These are phyloP conservation scores for Tinamus major DNA, from an alignment of 2,797 vertebrate genomes.

Conservation along the genomic window DNA sequence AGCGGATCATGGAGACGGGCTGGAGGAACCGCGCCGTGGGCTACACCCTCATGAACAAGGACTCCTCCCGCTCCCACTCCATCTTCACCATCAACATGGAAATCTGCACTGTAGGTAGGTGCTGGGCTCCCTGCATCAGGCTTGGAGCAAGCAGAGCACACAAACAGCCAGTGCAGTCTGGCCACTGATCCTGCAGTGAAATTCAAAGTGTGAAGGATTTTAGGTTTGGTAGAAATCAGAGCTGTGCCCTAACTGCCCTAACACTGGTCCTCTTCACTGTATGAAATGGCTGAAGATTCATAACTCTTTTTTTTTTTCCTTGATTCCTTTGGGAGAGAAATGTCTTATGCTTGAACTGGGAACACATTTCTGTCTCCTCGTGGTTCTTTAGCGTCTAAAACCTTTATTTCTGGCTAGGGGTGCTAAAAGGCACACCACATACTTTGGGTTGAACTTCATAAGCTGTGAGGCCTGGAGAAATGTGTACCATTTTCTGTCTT, in stretches of 20 bases:
- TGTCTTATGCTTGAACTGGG: background rate
- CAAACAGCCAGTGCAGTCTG: background rate
- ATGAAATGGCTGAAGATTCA: background rate
- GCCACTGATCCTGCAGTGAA: background rate
- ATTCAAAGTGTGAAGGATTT: background rate
- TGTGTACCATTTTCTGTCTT: rapidly evolving
- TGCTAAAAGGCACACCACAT: background rate
- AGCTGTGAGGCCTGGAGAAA: background rate
- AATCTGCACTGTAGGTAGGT: conserved; percentile 85
- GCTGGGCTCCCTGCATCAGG: background rate
- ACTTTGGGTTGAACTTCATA: background rate
- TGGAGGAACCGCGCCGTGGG: conserved; percentile 89
- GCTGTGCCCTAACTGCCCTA: background rate
- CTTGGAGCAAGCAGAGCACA: background rate
- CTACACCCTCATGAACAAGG: conserved; percentile 91
- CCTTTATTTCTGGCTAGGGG: background rate
- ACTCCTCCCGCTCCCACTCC: conserved; percentile 92
- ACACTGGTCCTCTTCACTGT: background rate
- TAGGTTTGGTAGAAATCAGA: background rate
- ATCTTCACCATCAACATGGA: conserved; percentile 91
- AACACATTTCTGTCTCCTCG: background rate
- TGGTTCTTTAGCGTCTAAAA: background rate
- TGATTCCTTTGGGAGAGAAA: background rate
- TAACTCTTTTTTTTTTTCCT: background rate
- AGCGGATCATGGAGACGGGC: conserved; percentile 86